Evolutionary conservation across 2,113 vertebrate species (phyloP).

Genomic region (Blennius ocellaris): DNA sequence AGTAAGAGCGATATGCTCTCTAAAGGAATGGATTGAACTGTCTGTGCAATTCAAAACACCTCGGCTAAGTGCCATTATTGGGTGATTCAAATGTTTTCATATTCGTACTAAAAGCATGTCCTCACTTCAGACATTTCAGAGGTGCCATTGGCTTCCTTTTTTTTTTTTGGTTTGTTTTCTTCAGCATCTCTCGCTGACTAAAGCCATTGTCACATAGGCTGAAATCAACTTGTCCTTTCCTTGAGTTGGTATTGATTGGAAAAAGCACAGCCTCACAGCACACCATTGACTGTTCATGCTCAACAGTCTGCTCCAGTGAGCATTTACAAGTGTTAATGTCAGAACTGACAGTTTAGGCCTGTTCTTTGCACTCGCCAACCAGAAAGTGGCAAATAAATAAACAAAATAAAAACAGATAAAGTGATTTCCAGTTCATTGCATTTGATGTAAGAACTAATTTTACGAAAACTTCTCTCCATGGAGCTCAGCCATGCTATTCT

Average conservation of each 20-base stretch:
- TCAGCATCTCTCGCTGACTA: slow-evolving; percentile 47
- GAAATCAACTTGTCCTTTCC: slow-evolving; percentile 68
- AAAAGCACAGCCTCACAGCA: slow-evolving; percentile 41
- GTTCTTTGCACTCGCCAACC: slow-evolving; percentile 31
- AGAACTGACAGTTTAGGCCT: slow-evolving; percentile 53
- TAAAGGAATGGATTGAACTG: slow-evolving; percentile 47
- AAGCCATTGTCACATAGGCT: slow-evolving; percentile 52
- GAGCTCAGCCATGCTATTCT: slow-evolving; percentile 11
- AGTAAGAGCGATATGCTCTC: slow-evolving; percentile 18
- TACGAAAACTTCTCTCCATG: slow-evolving; percentile 6
- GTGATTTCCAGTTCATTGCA: not conserved
- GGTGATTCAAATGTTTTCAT: slow-evolving; percentile 47
- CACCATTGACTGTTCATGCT: slow-evolving; percentile 45
- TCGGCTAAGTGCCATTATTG: slow-evolving; percentile 53
- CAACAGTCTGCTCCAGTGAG: slow-evolving; percentile 46
- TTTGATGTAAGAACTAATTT: slow-evolving; percentile 16
- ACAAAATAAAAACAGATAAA: slow-evolving; percentile 4
- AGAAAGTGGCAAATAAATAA: slow-evolving; percentile 20
- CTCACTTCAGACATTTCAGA: slow-evolving; percentile 33
- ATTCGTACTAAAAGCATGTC: slow-evolving; percentile 46
- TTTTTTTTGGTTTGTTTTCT: not conserved
- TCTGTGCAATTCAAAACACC: slow-evolving; percentile 51
- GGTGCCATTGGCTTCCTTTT: slow-evolving; percentile 30
- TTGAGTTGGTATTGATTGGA: slow-evolving; percentile 64
- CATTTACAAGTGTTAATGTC: slow-evolving; percentile 65